Evolutionary conservation across 2,888 invertebrate genomes (phyloP).

Genomic region (Pseudococcus jackbeardsleyi): DNA sequence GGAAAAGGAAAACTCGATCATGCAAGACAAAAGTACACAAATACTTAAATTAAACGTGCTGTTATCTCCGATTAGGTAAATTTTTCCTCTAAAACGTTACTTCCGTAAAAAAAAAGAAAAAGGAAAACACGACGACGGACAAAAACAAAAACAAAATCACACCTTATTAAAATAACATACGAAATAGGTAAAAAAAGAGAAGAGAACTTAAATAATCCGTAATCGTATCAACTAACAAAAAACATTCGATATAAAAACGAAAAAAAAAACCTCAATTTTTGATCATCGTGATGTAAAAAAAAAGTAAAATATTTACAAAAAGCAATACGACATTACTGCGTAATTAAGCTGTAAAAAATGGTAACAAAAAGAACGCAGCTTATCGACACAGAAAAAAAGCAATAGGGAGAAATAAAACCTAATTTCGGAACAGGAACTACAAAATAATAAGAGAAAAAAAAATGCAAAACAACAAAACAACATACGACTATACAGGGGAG

Average conservation of each 20-base stretch:
- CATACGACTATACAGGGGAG: conserved; percentile 47
- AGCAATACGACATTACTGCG: conserved; percentile 51
- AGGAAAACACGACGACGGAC: background rate
- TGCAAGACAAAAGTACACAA: conserved; percentile 31
- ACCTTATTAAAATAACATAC: conserved; percentile 18
- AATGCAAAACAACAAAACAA: conserved; percentile 53
- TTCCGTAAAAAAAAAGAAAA: background rate
- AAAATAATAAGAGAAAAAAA: conserved; percentile 49
- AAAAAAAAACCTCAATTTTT: conserved; percentile 25
- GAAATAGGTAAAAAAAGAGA: conserved; percentile 31
- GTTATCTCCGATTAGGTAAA: conserved; percentile 13
- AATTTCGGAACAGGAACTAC: conserved; percentile 46
- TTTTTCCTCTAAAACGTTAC: background rate
- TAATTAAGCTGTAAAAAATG: conserved; percentile 44
- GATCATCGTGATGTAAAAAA: conserved; percentile 31
- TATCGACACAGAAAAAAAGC: conserved; percentile 28
- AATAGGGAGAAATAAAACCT: conserved; percentile 18
- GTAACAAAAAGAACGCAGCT: conserved; percentile 53
- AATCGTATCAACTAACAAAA: conserved; percentile 18
- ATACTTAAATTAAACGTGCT: conserved; percentile 44
- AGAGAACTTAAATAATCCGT: conserved; percentile 7
- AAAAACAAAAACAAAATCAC: conserved; percentile 43
- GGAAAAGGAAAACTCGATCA: background rate
- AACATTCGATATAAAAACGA: conserved; percentile 13
- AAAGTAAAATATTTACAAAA: conserved; percentile 28